phyloP scores from a whole-genome alignment of 37 sponge, comb jelly and placozoan genomes.

The Aplysina aerophoba region DNA sequence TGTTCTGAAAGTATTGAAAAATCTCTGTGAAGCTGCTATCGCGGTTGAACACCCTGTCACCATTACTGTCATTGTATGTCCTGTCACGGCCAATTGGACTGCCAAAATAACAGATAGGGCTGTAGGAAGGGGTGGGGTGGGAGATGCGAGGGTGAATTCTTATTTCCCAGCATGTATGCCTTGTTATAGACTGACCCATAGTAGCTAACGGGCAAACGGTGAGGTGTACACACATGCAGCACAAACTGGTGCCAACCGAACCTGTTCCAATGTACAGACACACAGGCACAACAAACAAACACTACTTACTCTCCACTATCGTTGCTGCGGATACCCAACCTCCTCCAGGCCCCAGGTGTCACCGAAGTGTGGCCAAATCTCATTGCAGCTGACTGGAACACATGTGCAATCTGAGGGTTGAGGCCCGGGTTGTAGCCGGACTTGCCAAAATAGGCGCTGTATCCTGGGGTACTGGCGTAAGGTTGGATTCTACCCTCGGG shows the following conservation, averaged over 20 bases:
- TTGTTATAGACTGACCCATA: no score
- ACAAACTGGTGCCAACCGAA: no score
- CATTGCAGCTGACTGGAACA: constrained; percentile 96
- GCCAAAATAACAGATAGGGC: no score
- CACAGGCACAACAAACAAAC: neutral
- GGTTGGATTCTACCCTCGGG: neutral
- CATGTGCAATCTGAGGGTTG: constrained; percentile 87
- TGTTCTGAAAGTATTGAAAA: neutral
- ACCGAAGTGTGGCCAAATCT: constrained; percentile 95
- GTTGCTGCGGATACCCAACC: neutral
- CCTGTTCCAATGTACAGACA: neutral
- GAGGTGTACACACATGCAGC: no score
- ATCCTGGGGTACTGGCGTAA: constrained; percentile 48
- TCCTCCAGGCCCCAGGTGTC: constrained; percentile 89
- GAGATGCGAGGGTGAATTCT: no score
- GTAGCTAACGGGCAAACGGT: no score
- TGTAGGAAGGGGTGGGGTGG: no score
- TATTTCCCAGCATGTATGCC: no score
- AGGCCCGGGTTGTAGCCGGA: constrained; percentile 83
- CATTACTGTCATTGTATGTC: no score
- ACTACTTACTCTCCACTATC: neutral
- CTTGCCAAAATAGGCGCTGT: constrained; percentile 59
- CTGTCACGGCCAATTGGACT: no score
- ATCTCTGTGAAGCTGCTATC: neutral
- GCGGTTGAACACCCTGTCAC: neutral